Evolutionary conservation across 2,797 vertebrate genomes (phyloP), one percentile per base, ranked within the genome.

Genomic region (Psittacula derbiana): DNA sequence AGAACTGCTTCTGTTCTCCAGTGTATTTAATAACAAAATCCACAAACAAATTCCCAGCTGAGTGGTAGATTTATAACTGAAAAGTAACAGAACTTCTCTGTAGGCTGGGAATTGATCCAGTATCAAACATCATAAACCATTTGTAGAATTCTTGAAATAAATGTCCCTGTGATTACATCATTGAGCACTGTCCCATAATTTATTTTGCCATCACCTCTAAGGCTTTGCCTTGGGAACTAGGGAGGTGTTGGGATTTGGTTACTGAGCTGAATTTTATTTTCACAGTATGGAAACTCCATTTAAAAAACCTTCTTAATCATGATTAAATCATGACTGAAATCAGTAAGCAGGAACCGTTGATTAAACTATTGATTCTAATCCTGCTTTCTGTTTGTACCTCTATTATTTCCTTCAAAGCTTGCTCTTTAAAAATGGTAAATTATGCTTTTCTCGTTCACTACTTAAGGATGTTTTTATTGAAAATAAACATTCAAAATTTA

Each of bases 301-400:
- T 93, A 86, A 95, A 80, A 92, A 78, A 57, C 27, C 31, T 78
- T 11, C 78, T 86, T 90, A 86, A 79, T 76, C 83, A 53, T 92
- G 61, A 84, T 92, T 90, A 72, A 88, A 75, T 92, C 49, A 69
- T 69, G 76, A 78, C 73, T 88, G 69, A 86, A 94, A 96, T 95
- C 76, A 88, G 61, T 78, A 86, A 71, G 53, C 12, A 69, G 38
- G 70, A 88, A 52, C 47, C 41, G 27, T 86, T 92, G 90, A 95
- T 93, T 94, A 83, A 94, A 73, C 65, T 92, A 81, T 86, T 81
- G 90, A 95, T 88, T 96, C 55, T 67, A 93, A 86, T 86, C 31
- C 44, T 93, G 38, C n/a, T 83, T 90, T 92, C 72, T 5, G 3
- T 57, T 78, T 86, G 75, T 67, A 52, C 65, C 20, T 90, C 44